Conservation (phyloP, 2,888 invertebrate species). For the Cyclophora albipunctata region DNA sequence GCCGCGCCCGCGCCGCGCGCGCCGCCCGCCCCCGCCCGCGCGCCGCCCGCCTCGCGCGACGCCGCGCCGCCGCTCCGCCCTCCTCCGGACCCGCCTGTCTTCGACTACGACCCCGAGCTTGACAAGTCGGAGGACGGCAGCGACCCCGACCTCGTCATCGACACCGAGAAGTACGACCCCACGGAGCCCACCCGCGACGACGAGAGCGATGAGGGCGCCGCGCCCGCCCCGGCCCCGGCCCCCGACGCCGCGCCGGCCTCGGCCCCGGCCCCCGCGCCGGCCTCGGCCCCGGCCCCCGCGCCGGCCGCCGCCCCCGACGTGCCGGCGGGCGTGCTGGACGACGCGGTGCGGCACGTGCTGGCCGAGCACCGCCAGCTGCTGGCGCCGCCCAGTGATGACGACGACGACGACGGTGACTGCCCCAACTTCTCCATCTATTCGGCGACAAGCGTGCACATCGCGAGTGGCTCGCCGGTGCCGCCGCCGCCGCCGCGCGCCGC, state of each 20-base stretch:
- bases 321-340: constrained; percentile 41
- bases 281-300: constrained; percentile 29
- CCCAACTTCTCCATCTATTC: constrained; percentile 92
- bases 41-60: constrained; percentile 28
- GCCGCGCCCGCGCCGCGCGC: constrained; percentile 11
- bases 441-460: constrained; percentile 84
- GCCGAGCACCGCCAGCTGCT: constrained; percentile 49
- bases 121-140: constrained; percentile 69
- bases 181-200: constrained; percentile 69
- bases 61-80: constrained; percentile 21
- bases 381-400: constrained; percentile 41
- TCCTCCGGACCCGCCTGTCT: constrained; percentile 52
- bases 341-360: constrained; percentile 54
- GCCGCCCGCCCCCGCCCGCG: constrained; percentile 22
- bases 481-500: constrained; percentile 17
- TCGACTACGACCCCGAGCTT: constrained; percentile 47
- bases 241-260: constrained; percentile 5
- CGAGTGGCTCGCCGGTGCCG: constrained; percentile 55
- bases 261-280: constrained; percentile 5
- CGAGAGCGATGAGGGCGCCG: constrained; percentile 29
- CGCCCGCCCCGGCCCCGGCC: constrained; percentile 2
- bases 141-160: constrained; percentile 76
- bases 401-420: constrained; percentile 80
- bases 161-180: constrained; percentile 75
- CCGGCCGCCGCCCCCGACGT: constrained; percentile 41